Evolutionary conservation across 1,140 invertebrate genomes (phyloP), one percentile per base, ranked within the genome.

Genomic region (Zaprionus capensis): DNA sequence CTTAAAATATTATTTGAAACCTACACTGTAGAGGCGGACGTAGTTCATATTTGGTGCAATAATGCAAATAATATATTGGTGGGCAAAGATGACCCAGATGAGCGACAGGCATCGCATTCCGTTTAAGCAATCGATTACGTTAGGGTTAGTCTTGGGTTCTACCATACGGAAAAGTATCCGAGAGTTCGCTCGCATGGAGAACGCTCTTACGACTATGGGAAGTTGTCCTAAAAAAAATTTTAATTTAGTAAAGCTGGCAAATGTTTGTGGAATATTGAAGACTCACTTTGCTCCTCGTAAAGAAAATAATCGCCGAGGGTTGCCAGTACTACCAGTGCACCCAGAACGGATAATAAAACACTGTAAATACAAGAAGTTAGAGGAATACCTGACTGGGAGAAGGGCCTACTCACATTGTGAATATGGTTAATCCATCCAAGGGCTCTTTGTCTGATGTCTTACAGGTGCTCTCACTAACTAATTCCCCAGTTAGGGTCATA

Each of bases 21-120:
- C 14, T 15, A 46, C 26, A n/a, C 1, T 5, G 24, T 41, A 69
- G 24, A 46, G 7, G 15, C 3, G 12, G 7, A 68, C 46, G 61
- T 62, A 31, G 17, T 93, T 93, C 2, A 92, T 62, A 17, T 75
- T 66, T 20, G 93, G 93, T 7, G 68, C 38, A 5, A 77, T 66
- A 4, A 81, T 38, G 2, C 72, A 73, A 3, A 91, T 31, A 0
- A 93, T 41, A 61, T 92, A 94, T 22, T 92, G 75, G 75, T 96
- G 96, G 1, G 95, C 95, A 4, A 95, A 77, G 9, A 96, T 93
- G 4, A 96, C 94, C 95, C 95, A 96, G 1, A 94, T 82, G 88
- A 96, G 94, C 49, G 94, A 94, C 24, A 96, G 74, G 5, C 94
- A 93, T 63, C 95, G 93, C 9, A 95, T 87, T 12, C 95, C 94